A percentile compares a stretch with the other conserved stretches of the same genome.
Conservation (phyloP, 2,797 vertebrate genomes). For the Lithobates sylvaticus region DNA sequence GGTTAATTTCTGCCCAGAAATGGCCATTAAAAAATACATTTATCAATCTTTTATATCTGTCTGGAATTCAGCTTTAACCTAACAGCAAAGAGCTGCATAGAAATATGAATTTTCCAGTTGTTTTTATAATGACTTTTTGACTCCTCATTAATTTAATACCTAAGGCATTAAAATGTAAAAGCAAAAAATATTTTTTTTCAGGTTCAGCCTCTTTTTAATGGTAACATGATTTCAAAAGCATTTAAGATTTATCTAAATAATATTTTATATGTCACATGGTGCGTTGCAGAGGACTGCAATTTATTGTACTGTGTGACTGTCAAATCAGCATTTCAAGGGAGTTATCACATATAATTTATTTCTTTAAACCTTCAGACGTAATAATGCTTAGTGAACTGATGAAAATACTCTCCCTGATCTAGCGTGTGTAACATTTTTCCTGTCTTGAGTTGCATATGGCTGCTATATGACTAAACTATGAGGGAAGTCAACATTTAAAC, state of each 20-base stretch:
- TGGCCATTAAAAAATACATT: too few relatives aligned
- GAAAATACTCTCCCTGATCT: slow-evolving; percentile 4
- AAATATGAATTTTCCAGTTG: too few relatives aligned
- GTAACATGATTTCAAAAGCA: neutral
- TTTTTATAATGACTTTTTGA: too few relatives aligned
- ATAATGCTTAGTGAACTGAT: slow-evolving; percentile 16
- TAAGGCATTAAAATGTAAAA: neutral
- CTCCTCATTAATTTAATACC: neutral
- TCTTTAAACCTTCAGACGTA: slow-evolving; percentile 30
- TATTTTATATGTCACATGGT: neutral
- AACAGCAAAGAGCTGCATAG: too few relatives aligned
- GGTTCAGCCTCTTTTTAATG: neutral
- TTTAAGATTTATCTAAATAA: slow-evolving; percentile 26
- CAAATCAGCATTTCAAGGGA: slow-evolving; percentile 36
- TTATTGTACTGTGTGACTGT: slow-evolving; percentile 35
- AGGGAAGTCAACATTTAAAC: neutral
- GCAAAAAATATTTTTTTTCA: neutral
- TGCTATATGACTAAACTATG: neutral
- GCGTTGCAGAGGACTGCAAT: slow-evolving; percentile 12
- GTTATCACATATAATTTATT: slow-evolving; percentile 23
- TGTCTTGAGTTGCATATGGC: neutral
- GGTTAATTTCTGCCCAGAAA: too few relatives aligned
- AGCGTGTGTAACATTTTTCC: neutral
- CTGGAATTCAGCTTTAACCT: too few relatives aligned
- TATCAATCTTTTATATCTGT: too few relatives aligned